Evolutionary conservation across 2,888 invertebrate species (phyloP).

Genomic region (Lissonota sp.): DNA sequence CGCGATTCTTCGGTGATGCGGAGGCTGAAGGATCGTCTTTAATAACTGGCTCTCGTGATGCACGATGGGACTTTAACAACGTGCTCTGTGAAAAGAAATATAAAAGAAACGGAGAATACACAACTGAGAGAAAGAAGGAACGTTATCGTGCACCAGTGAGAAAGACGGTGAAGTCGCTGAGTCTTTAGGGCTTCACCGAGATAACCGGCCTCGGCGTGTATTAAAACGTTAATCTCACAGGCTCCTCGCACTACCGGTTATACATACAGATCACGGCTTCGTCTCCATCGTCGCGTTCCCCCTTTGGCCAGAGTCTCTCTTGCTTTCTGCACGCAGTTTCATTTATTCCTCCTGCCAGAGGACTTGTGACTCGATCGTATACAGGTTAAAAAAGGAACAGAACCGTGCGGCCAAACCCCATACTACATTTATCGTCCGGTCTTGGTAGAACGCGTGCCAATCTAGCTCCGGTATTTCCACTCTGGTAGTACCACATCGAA

Average conservation of each 20-base stretch:
- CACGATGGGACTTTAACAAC: constrained; percentile 27
- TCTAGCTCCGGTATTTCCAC: constrained; percentile 53
- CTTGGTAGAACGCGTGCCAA: constrained; percentile 68
- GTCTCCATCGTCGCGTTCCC: constrained; percentile 13
- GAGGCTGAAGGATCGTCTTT: constrained; percentile 42
- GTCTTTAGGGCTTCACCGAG: constrained; percentile 57
- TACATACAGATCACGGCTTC: constrained; percentile 64
- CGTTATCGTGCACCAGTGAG: constrained; percentile 42
- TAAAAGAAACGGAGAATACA: constrained; percentile 6
- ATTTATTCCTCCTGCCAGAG: too few species aligned
- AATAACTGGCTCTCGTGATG: constrained; percentile 54
- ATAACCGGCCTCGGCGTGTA: constrained; percentile 71
- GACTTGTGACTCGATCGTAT: neutral
- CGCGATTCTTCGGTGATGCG: constrained; percentile 18
- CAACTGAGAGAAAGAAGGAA: constrained; percentile 15
- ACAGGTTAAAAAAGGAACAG: constrained; percentile 17
- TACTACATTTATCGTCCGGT: neutral
- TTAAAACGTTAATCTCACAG: constrained; percentile 80
- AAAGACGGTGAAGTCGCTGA: constrained; percentile 46
- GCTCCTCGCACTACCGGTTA: constrained; percentile 76
- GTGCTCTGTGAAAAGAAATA: neutral
- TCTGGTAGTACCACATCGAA: constrained; percentile 1
- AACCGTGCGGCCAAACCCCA: neutral
- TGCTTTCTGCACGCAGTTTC: neutral
- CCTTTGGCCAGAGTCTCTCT: neutral